Conservation (phyloP, 1,140 invertebrate species). For the Matsumurasca onukii region DNA sequence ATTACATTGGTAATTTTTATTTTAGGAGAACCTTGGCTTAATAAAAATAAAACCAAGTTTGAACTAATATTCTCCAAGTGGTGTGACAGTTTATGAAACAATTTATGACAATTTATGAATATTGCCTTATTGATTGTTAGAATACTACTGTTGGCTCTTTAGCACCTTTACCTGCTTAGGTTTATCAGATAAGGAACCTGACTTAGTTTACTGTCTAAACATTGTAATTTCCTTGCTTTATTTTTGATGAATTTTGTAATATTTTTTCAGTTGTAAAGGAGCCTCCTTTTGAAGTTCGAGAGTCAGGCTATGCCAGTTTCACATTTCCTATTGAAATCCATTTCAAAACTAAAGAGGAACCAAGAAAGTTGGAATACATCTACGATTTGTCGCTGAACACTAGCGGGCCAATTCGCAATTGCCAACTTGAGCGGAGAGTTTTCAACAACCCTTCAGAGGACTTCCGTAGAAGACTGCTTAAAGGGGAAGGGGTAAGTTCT, state of each 20-base stretch:
- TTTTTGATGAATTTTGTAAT: not conserved
- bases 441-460: conserved; percentile 87
- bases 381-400: conserved; percentile 82
- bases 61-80: too few relatives aligned
- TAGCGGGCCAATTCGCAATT: conserved; percentile 58
- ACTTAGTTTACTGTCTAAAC: too few relatives aligned
- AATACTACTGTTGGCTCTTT: too few relatives aligned
- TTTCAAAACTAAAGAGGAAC: conserved; percentile 88
- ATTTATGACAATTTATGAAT: too few relatives aligned
- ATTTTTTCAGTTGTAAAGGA: conserved; percentile 71
- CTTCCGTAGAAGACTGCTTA: conserved; percentile 82
- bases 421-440: conserved; percentile 70
- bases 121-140: too few relatives aligned
- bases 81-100: too few relatives aligned
- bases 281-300: conserved; percentile 87
- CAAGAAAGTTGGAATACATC: conserved; percentile 77
- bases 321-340: conserved; percentile 86
- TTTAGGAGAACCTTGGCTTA: too few relatives aligned
- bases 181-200: too few relatives aligned
- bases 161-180: too few relatives aligned
- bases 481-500: conserved; percentile 80
- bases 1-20: too few relatives aligned
- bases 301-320: conserved; percentile 95
- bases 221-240: too few relatives aligned
- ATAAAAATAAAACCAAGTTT: too few relatives aligned